Conservation (phyloP, 2,888 invertebrate species). For the Acanthopleura granulata region DNA sequence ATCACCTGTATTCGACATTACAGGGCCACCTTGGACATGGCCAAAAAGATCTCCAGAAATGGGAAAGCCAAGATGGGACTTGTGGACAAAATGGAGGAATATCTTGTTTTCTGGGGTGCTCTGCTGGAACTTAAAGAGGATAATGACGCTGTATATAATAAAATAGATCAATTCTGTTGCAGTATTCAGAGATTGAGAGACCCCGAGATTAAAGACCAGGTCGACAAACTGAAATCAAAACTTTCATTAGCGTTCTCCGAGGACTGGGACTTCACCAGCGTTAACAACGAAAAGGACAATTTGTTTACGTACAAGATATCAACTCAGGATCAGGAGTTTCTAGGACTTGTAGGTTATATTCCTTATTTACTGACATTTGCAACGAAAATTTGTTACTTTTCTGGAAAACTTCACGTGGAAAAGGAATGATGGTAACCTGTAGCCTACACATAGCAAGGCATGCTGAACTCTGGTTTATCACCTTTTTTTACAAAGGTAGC, state of each 20-base stretch:
- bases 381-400: conserved; percentile 49
- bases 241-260: conserved; percentile 44
- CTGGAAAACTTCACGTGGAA: conserved; percentile 53
- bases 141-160: conserved; percentile 46
- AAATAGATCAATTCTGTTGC: conserved; percentile 48
- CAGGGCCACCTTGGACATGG: conserved; percentile 41
- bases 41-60: conserved; percentile 43
- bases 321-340: conserved; percentile 48
- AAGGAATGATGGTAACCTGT: conserved; percentile 30
- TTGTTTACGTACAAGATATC: conserved; percentile 61
- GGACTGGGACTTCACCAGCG: conserved; percentile 51
- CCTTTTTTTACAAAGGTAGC: no score
- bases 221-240: conserved; percentile 49
- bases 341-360: conserved; percentile 56
- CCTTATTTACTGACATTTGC: conserved; percentile 54
- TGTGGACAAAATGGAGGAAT: conserved; percentile 49
- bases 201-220: conserved; percentile 48
- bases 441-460: background rate
- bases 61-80: conserved; percentile 44
- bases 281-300: conserved; percentile 57
- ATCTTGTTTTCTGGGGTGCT: conserved; percentile 51
- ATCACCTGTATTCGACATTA: conserved; percentile 45
- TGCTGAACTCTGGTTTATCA: no score
- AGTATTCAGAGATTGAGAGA: conserved; percentile 52
- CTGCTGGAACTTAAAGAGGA: conserved; percentile 47